Base-by-base conservation (phyloP, 2,888 invertebrate species). In the Actias luna region DNA sequence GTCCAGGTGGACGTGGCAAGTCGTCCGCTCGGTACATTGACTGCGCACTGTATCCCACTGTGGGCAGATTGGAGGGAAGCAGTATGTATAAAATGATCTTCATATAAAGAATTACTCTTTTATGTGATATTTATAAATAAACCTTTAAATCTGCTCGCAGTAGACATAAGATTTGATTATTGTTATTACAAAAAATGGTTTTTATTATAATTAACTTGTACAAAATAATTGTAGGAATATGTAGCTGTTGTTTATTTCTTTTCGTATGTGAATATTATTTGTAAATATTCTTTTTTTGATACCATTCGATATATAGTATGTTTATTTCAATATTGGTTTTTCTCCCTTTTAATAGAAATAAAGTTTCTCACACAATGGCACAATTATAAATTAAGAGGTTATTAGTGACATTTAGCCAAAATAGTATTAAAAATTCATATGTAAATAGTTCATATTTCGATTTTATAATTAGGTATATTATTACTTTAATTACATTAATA, bases 321-420 rank as follows among this genome's bases (percentile, higher is more conserved):
- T 74, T 75, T 62, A 65, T 65, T 73, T 67, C 72, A 73, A 66
- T 65, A 76, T 77, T 73, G 64, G 73, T 77, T 25, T 74, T 74
- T 29, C 29, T 29, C 29, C 27, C 29, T 29, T 29, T 55, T 2
- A 55, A n/a, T n/a, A 57, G 39, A n/a, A n/a, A n/a, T 76, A 71
- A 72, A 69, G 77, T 69, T 71, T 78, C 76, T 80, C 86, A 88
- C 84, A 74, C 82, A 79, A 90, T 78, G 89, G 91, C 92, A 92
- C 92, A 90, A 91, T 84, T 85, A 83, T 87, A 88, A 80, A 69
- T 57, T 91, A 90, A 89, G 87, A 77, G 80, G 79, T 89, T 88
- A 88, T 79, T 89, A 92, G 90, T 81, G 83, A 90, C 86, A 82
- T 89, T 89, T 92, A 92, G 92, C 92, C 92, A 92, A 92, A 92